These are phyloP conservation scores for Argyresthia albistria DNA, from an alignment of 2,888 invertebrate genomes.

Conservation along the genomic window DNA sequence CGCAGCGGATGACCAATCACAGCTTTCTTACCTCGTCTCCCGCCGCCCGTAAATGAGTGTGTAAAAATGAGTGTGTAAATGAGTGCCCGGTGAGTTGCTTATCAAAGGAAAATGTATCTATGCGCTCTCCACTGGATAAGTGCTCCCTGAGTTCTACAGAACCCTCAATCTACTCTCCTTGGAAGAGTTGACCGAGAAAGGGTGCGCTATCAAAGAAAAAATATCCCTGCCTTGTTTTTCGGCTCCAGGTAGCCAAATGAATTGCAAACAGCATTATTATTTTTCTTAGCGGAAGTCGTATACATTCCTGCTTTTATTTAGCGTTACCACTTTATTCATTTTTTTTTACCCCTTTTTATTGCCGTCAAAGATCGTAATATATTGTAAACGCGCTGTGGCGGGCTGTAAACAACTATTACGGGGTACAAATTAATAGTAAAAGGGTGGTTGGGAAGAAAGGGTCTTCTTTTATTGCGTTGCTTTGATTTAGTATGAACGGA, in stretches of 20 bases:
- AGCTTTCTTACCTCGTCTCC: too few relatives aligned
- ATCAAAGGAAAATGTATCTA: too few relatives aligned
- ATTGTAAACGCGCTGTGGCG: constrained; percentile 63
- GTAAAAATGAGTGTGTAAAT: too few relatives aligned
- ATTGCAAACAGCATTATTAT: constrained; percentile 75
- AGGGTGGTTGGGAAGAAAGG: constrained; percentile 20
- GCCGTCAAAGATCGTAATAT: constrained; percentile 65
- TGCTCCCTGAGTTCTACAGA: too few relatives aligned
- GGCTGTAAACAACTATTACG: constrained; percentile 68
- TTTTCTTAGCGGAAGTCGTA: constrained; percentile 70
- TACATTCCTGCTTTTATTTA: constrained; percentile 70
- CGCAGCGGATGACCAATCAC: too few relatives aligned
- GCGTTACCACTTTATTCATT: constrained; percentile 63
- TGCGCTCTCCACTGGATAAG: too few relatives aligned
- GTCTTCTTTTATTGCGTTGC: constrained; percentile 1
- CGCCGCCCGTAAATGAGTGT: too few relatives aligned
- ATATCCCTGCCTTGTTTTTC: constrained; percentile 46
- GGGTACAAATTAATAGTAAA: constrained; percentile 47
- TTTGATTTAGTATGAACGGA: background rate
- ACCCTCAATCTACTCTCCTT: too few relatives aligned
- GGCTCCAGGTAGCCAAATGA: constrained; percentile 70
- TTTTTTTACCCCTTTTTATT: constrained; percentile 70
- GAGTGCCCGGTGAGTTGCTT: too few relatives aligned
- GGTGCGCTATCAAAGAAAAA: constrained; percentile 25
- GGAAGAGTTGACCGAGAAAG: constrained; percentile 25